Evolutionary conservation across 2,797 vertebrate genomes (phyloP), one percentile per base, ranked within the genome.

Genomic region (Chelidonichthys spinosus): DNA sequence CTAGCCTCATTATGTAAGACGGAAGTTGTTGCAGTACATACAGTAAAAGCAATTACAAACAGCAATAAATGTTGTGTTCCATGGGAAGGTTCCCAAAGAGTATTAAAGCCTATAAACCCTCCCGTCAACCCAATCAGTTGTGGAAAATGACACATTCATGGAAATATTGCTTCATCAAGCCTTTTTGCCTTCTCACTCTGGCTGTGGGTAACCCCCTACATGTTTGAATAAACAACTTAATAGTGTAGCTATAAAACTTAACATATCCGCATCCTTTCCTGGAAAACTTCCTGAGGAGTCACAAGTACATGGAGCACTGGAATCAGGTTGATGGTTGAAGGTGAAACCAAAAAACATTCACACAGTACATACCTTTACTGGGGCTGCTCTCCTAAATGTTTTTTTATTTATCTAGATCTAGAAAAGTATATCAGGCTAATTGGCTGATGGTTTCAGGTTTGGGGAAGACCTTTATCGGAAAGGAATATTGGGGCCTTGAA

Each of bases 91-190:
- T 72, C 64, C 78, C 11, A 35, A 64, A 63, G 8, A 70, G 14
- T 14, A 62, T 25, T 17, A 43, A 25, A 69, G 11, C 17, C 11
- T 9, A 56, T 25, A 76, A 59, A 58, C 43, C 46, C 47, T 69
- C 53, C 54, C 72, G 72, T 62, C 44, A 18, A 65, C 75, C 43
- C 46, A 58, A 52, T 56, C 36, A 35, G 49, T 42, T 44, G 55
- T 62, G 68, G 58, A 40, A 78, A 77, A 76, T 68, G 36, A 75
- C 2, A 42, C 15, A 75, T 79, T 81, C 79, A 63, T 79, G 73
- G 74, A 81, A 78, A 78, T 46, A 64, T 59, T 72, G 63, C 79
- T 59, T 84, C 70, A 85, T 58, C 72, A 43, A 61, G 18, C 52
- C 46, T 70, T 65, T 60, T 43, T 59, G 35, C 49, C 44, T 49